phyloP scores from a whole-genome alignment of 2,797 vertebrate genomes.

The Molossus molossus region DNA sequence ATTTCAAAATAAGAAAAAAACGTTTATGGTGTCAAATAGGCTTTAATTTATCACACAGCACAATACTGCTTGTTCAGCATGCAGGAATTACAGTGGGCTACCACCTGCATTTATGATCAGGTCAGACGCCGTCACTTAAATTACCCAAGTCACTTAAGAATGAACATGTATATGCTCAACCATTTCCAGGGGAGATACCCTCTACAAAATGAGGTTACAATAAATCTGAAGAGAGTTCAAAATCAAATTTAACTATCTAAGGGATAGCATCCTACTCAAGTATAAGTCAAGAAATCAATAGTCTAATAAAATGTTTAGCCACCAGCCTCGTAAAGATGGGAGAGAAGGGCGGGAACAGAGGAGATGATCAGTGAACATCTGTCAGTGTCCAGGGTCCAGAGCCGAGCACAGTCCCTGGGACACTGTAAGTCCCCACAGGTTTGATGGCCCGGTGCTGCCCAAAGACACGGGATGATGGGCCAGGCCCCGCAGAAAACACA shows the following conservation, averaged over 20 bases:
- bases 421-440: fast-evolving
- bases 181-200: background rate
- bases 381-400: background rate
- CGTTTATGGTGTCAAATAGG: background rate
- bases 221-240: background rate
- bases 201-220: background rate
- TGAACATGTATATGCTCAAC: background rate
- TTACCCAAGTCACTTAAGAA: constrained; percentile 11
- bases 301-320: background rate
- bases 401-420: background rate
- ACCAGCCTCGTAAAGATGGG: background rate
- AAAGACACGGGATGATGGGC: background rate
- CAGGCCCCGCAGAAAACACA: background rate
- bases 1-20: constrained; percentile 31
- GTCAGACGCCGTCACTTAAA: background rate
- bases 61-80: background rate
- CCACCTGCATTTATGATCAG: background rate
- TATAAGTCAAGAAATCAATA: background rate
- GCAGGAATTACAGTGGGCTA: background rate
- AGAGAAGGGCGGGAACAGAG: background rate
- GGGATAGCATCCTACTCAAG: background rate
- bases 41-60: background rate
- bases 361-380: background rate
- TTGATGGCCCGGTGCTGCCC: too few species aligned
- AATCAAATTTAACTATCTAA: background rate